phyloP scores from a whole-genome alignment of 2,888 invertebrate genomes.

The Gari tellinella region DNA sequence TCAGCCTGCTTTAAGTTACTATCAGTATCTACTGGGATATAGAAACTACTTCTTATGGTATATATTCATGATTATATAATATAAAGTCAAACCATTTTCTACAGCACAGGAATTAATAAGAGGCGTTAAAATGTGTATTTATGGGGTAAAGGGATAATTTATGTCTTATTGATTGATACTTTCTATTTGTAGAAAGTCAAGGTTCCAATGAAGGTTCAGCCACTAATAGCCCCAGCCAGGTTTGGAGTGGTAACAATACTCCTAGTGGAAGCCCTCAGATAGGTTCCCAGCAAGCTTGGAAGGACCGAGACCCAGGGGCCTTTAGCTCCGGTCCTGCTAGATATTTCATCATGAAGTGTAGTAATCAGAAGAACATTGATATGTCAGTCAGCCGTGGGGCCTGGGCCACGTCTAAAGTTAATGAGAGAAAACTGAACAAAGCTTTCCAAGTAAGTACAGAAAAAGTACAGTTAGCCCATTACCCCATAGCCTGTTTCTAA shows the following conservation, averaged over 20 bases:
- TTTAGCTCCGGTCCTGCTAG: slow-evolving; percentile 34
- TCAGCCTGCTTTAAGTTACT: no score
- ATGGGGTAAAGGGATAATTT: no score
- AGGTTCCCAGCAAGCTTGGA: slow-evolving; percentile 43
- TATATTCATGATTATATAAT: no score
- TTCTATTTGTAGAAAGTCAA: no score
- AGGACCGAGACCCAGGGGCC: slow-evolving; percentile 48
- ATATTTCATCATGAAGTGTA: slow-evolving; percentile 88
- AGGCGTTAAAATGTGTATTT: no score
- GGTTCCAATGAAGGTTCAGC: slow-evolving; percentile 6
- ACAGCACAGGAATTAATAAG: no score
- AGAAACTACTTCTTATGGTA: no score
- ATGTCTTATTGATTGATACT: no score
- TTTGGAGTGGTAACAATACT: slow-evolving; percentile 71
- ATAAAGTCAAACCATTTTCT: no score
- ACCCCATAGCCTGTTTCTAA: no score
- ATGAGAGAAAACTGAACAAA: slow-evolving; percentile 88
- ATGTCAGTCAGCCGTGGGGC: slow-evolving; percentile 86
- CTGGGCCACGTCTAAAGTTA: slow-evolving; percentile 88
- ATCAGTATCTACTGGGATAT: no score
- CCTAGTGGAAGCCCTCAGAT: slow-evolving; percentile 73
- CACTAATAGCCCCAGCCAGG: slow-evolving; percentile 30
- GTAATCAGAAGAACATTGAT: slow-evolving; percentile 87
- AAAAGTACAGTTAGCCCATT: no score
- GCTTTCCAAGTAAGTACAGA: slow-evolving; percentile 86